Evolutionary conservation across 2,797 vertebrate genomes (phyloP).

Genomic region (Spea hammondii): DNA sequence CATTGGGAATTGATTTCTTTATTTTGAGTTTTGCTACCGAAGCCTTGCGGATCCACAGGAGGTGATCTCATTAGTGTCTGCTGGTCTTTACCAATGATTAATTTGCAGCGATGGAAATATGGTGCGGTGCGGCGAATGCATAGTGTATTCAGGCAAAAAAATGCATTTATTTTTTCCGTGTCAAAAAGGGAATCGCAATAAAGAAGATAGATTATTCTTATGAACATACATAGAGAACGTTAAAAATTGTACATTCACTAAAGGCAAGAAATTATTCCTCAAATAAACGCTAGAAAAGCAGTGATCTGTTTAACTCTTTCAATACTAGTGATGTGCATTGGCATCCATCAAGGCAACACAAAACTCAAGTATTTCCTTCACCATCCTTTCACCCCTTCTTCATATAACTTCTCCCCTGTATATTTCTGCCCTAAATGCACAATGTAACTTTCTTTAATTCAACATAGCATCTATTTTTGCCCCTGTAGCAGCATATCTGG

Average conservation of each 20-base stretch:
- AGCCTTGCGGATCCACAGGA: neutral
- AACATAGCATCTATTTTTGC: too few relatives aligned
- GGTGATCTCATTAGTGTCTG: conserved; percentile 5
- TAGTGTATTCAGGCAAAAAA: neutral
- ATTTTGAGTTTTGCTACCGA: neutral
- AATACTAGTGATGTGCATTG: too few relatives aligned
- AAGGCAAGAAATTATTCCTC: neutral
- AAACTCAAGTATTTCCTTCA: too few relatives aligned
- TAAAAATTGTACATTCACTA: neutral
- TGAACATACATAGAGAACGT: neutral
- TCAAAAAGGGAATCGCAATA: neutral
- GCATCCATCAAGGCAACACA: too few relatives aligned
- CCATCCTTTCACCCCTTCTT: too few relatives aligned
- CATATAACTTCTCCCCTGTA: too few relatives aligned
- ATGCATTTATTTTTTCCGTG: neutral
- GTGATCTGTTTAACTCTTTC: too few relatives aligned
- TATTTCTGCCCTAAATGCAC: too few relatives aligned
- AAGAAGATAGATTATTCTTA: neutral
- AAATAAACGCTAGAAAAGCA: neutral
- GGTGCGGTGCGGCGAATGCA: neutral
- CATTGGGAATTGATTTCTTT: conserved; percentile 13
- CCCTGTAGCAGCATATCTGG: too few relatives aligned
- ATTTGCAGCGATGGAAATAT: neutral
- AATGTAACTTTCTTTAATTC: too few relatives aligned
- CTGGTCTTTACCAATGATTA: neutral